phyloP scores from a whole-genome alignment of 2,888 invertebrate genomes.

The Seira musarum region DNA sequence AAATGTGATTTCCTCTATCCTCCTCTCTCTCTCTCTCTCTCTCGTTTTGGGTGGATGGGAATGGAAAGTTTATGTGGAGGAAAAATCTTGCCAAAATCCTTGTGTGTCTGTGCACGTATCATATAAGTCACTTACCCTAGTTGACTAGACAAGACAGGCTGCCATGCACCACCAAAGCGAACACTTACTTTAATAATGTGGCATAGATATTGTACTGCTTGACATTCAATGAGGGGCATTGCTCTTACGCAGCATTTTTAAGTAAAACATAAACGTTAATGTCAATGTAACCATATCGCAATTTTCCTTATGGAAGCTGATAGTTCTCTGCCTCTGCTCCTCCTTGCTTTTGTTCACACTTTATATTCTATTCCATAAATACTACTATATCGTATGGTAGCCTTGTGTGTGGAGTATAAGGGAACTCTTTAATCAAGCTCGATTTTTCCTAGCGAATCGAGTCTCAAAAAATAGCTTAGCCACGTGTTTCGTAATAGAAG shows the following conservation, averaged over 20 bases:
- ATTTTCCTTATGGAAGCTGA: slow-evolving; percentile 1
- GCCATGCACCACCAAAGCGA: neutral
- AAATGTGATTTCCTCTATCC: slow-evolving; percentile 14
- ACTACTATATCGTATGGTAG: too few species aligned
- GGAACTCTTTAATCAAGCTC: neutral
- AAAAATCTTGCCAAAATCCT: slow-evolving; percentile 23
- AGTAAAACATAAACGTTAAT: slow-evolving; percentile 42
- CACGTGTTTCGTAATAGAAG: neutral
- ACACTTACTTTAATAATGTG: neutral
- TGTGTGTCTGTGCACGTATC: slow-evolving; percentile 5
- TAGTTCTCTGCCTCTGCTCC: neutral
- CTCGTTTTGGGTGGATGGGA: neutral
- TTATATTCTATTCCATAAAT: too few species aligned
- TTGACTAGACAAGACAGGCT: slow-evolving; percentile 6
- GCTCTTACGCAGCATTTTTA: slow-evolving; percentile 41
- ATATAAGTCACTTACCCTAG: slow-evolving; percentile 35
- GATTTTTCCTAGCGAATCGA: neutral
- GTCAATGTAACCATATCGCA: slow-evolving; percentile 24
- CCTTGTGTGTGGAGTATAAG: neutral
- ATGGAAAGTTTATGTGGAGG: neutral
- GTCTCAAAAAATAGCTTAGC: neutral
- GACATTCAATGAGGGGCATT: slow-evolving; percentile 42
- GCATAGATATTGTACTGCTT: neutral
- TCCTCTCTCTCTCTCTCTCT: slow-evolving; percentile 1
- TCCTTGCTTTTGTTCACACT: neutral